Evolutionary conservation across 2,888 invertebrate species (phyloP).

Genomic region (Nezara viridula): DNA sequence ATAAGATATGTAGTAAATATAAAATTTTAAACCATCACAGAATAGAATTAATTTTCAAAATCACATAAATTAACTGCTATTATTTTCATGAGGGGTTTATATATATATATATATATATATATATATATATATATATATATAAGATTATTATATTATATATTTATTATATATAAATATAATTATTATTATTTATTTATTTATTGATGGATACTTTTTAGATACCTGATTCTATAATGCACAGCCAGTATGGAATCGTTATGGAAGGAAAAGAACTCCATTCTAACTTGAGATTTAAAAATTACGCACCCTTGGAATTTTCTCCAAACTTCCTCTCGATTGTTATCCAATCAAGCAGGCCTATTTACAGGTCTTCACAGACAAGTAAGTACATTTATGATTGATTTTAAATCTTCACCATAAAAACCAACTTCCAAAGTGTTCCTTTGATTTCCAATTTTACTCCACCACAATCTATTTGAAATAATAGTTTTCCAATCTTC

Average conservation of each 20-base stretch:
- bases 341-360: conserved; percentile 72
- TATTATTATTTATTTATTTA: not conserved
- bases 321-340: conserved; percentile 72
- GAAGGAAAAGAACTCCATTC: conserved; percentile 61
- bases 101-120: no score
- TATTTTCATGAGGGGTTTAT: no score
- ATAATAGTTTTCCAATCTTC: no score
- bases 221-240: conserved; percentile 55
- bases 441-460: not conserved
- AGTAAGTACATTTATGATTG: conserved; percentile 66
- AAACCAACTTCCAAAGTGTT: not conserved
- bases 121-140: no score
- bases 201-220: conserved; percentile 54
- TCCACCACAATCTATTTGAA: no score
- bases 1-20: no score
- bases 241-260: conserved; percentile 62
- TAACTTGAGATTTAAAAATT: conserved; percentile 70
- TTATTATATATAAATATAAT: no score
- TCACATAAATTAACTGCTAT: no score
- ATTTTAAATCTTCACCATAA: not conserved
- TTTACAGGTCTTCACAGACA: conserved; percentile 72
- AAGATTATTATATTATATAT: no score
- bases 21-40: no score
- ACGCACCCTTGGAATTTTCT: conserved; percentile 70
- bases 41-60: no score